Conservation (phyloP, 2,888 invertebrate genomes). For the Cyclophora punctaria region DNA sequence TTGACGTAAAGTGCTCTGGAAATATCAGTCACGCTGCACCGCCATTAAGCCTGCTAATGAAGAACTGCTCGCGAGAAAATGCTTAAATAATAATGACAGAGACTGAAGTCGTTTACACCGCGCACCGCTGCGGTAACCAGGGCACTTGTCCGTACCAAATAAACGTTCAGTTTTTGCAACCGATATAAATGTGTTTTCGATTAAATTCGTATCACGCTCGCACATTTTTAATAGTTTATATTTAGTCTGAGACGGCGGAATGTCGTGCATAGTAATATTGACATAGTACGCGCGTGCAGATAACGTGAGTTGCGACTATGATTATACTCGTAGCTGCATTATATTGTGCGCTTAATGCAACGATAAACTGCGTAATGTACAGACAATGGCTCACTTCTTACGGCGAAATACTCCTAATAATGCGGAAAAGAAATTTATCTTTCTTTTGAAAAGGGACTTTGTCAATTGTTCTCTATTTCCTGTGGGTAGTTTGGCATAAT, state of each 20-base stretch:
- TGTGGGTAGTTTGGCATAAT: too few relatives aligned
- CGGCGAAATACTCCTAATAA: constrained; percentile 43
- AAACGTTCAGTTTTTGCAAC: constrained; percentile 31
- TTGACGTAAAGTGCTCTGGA: constrained; percentile 39
- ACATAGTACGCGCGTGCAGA: constrained; percentile 51
- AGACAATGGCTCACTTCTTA: constrained; percentile 45
- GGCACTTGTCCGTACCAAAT: constrained; percentile 28
- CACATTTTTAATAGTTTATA: constrained; percentile 37
- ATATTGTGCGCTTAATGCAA: constrained; percentile 57
- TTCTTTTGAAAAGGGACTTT: constrained; percentile 20
- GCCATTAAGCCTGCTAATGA: constrained; percentile 27
- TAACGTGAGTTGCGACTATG: constrained; percentile 55
- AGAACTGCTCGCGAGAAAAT: constrained; percentile 24
- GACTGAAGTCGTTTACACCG: constrained; percentile 11
- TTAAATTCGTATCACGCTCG: constrained; percentile 26
- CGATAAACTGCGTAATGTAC: constrained; percentile 50
- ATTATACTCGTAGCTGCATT: constrained; percentile 46
- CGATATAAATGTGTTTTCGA: constrained; percentile 26
- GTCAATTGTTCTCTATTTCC: neutral
- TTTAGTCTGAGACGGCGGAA: constrained; percentile 31
- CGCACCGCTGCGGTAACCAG: constrained; percentile 23
- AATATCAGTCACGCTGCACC: constrained; percentile 30
- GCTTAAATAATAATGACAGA: constrained; percentile 25
- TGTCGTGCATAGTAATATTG: constrained; percentile 54
- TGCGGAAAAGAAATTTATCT: constrained; percentile 43